phyloP scores from a whole-genome alignment of 2,113 vertebrate genomes.

The Microcebus murinus region DNA sequence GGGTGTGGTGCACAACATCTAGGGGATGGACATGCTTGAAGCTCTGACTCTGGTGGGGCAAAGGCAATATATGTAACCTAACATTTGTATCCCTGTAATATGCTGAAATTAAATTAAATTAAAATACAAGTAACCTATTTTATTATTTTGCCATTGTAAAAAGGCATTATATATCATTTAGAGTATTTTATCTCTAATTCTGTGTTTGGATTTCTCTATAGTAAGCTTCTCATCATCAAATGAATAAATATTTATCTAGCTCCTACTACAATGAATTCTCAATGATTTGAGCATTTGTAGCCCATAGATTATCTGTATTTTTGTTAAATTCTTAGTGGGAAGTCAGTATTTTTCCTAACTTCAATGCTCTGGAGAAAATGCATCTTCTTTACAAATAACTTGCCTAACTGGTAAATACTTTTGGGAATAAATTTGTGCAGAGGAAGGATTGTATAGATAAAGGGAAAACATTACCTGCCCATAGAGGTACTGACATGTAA shows the following conservation, averaged over 20 bases:
- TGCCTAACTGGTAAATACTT: neutral
- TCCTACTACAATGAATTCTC: neutral
- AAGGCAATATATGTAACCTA: too few relatives aligned
- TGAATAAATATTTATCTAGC: neutral
- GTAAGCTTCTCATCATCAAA: neutral
- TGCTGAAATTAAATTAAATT: neutral
- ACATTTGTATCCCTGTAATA: too few relatives aligned
- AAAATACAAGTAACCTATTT: constrained; percentile 1
- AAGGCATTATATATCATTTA: neutral
- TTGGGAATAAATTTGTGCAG: neutral
- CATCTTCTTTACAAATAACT: neutral
- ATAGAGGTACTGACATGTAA: neutral
- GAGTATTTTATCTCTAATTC: neutral
- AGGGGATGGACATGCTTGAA: too few relatives aligned
- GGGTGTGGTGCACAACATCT: too few relatives aligned
- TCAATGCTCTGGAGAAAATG: neutral
- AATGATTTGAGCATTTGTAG: neutral
- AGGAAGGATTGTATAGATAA: neutral
- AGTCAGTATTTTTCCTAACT: neutral
- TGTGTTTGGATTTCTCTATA: neutral
- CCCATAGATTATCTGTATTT: neutral
- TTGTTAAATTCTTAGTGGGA: neutral
- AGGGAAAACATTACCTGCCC: neutral
- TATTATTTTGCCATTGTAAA: neutral
- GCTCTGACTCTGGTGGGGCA: too few relatives aligned